A percentile compares a stretch with the other conserved stretches of the same genome.
phyloP scores from a whole-genome alignment of 2,888 invertebrate species.

The Dolichomitus sp. region DNA sequence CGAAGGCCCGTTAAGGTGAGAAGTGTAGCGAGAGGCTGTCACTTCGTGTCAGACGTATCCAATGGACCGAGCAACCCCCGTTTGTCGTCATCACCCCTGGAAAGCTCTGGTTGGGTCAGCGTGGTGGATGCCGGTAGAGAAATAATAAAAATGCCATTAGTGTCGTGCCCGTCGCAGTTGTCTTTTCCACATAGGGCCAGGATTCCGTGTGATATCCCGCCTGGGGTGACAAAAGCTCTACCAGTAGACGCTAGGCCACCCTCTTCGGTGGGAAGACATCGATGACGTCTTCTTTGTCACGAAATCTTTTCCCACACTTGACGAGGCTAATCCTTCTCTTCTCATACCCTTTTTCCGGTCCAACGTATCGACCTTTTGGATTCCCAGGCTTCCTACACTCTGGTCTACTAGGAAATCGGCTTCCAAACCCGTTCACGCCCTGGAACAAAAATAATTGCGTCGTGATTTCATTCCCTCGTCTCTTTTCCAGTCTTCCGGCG shows the following conservation, averaged over 20 bases:
- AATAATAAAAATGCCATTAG: conserved; percentile 86
- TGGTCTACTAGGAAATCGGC: conserved; percentile 49
- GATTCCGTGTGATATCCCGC: conserved; percentile 78
- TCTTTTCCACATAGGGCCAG: conserved; percentile 72
- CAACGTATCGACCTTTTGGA: conserved; percentile 48
- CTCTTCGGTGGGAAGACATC: conserved; percentile 40
- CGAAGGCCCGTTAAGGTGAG: conserved; percentile 60
- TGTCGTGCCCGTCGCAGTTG: conserved; percentile 77
- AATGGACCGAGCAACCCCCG: conserved; percentile 80
- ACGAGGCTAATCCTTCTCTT: conserved; percentile 82
- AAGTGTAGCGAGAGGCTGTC: conserved; percentile 77
- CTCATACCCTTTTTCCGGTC: conserved; percentile 20
- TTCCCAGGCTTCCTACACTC: conserved; percentile 19
- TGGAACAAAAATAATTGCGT: conserved; percentile 84
- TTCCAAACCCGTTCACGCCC: conserved; percentile 75
- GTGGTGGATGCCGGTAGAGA: conserved; percentile 73
- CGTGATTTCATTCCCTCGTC: conserved; percentile 76
- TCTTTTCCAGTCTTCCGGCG: conserved; percentile 66
- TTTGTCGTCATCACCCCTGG: conserved; percentile 46
- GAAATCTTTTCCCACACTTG: conserved; percentile 75
- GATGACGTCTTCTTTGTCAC: conserved; percentile 62
- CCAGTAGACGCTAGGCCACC: conserved; percentile 16
- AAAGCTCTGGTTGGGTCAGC: conserved; percentile 64
- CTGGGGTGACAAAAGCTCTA: conserved; percentile 60
- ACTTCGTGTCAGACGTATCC: conserved; percentile 80